phyloP scores from a whole-genome alignment of 2,888 invertebrate genomes.

The Lepas anatifera region DNA sequence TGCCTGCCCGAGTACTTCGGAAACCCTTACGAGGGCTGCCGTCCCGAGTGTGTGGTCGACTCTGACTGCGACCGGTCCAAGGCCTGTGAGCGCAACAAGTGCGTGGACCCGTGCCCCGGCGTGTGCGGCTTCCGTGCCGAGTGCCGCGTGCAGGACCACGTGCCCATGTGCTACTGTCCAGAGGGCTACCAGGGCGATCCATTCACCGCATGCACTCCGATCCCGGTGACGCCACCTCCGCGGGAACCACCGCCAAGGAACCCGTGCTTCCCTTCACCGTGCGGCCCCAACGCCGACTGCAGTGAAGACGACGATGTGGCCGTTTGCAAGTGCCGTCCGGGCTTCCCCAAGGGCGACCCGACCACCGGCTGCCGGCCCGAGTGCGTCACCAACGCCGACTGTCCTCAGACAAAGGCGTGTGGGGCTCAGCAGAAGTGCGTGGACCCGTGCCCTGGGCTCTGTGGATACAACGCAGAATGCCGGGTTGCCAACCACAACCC shows the following conservation, averaged over 20 bases:
- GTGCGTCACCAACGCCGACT: slow-evolving; percentile 68
- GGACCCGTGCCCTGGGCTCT: slow-evolving; percentile 54
- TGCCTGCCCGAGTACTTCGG: slow-evolving; percentile 55
- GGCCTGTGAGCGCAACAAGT: slow-evolving; percentile 56
- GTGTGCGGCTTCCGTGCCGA: slow-evolving; percentile 51
- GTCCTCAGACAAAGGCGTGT: slow-evolving; percentile 65
- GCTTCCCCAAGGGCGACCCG: slow-evolving; percentile 51
- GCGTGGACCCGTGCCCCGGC: slow-evolving; percentile 58
- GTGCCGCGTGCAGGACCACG: slow-evolving; percentile 53
- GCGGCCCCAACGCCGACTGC: slow-evolving; percentile 72
- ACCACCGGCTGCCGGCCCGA: slow-evolving; percentile 37
- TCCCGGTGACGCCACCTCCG: too few relatives aligned
- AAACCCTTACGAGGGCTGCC: slow-evolving; percentile 57
- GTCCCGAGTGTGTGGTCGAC: slow-evolving; percentile 60
- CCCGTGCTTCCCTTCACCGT: slow-evolving; percentile 67
- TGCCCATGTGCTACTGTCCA: slow-evolving; percentile 59
- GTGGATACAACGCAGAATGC: slow-evolving; percentile 46
- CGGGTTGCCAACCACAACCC: slow-evolving; percentile 76
- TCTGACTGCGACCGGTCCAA: slow-evolving; percentile 61
- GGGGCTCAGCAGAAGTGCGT: slow-evolving; percentile 57
- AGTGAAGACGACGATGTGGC: slow-evolving; percentile 60
- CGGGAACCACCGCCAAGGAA: slow-evolving; percentile 29
- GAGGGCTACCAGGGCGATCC: slow-evolving; percentile 66
- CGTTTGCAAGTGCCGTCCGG: slow-evolving; percentile 63
- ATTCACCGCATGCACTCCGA: slow-evolving; percentile 47